Evolutionary conservation across 1,140 invertebrate genomes (phyloP), one percentile per base, ranked within the genome.

Genomic region (Drosophila nikananu): DNA sequence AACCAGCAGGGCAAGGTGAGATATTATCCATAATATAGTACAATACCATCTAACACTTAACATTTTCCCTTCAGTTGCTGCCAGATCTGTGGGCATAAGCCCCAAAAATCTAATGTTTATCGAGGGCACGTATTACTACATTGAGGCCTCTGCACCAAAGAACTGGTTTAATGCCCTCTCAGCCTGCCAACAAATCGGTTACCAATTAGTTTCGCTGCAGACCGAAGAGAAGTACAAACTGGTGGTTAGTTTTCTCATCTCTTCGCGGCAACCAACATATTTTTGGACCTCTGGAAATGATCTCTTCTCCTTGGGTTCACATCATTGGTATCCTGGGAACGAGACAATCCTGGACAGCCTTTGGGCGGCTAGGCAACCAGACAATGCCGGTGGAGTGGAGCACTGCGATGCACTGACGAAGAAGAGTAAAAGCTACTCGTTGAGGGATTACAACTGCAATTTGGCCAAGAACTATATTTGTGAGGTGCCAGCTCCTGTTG

Each of bases 251-350:
- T 54, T 35, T 10, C 52, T 35, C 7, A 17, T 54, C n/a, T 35
- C 52, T 15, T 21, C 52, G 2, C 7, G 30, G 0, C 19, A 54
- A 21, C 3, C 30, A 0, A 2, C 4, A 9, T 21, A 21, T 21
- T 54, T 35, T 15, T 54, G 52, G 52, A 54, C 52, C 3, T 54
- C 52, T 21, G 52, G 52, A 9, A 54, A 54, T 21, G 52, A 54
- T 4, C 19, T 54, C 4, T 54, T 23, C 30, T 35, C 52, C 0
- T 15, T 21, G 19, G 52, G 52, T 0, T 15, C 8, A 5, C 52
- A 54, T 4, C 30, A 54, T 21, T 54, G 52, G 52, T 54, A 54
- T 54, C 30, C 52, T 3, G 10, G 52, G 1, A 19, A 19, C 8
- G 52, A 21, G 3, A 1, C 13, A 4, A 0, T 54, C 30, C 9